These are phyloP conservation scores for Himalopsyche kuldschensis DNA, from an alignment of 2,888 invertebrate genomes.

Conservation along the genomic window DNA sequence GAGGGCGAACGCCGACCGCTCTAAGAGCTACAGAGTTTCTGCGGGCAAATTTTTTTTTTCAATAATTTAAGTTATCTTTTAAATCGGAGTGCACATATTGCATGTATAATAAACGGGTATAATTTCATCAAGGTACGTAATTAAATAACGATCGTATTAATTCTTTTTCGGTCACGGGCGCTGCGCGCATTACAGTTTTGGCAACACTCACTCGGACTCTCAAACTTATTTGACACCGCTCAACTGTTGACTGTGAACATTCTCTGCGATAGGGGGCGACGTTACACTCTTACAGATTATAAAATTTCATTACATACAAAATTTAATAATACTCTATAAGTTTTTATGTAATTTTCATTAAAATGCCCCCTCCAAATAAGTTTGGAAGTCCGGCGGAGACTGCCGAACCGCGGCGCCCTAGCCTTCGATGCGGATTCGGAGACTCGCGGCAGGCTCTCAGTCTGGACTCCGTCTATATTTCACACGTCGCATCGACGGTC, in stretches of 20 bases:
- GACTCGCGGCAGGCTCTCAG: constrained; percentile 36
- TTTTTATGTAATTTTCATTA: no score
- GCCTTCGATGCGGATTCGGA: constrained; percentile 22
- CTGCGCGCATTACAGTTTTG: constrained; percentile 8
- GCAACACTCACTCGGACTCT: not conserved
- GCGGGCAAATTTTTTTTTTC: constrained; percentile 24
- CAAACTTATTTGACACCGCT: no score
- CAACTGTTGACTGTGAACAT: no score
- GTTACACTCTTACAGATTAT: not conserved
- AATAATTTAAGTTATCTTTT: constrained; percentile 32
- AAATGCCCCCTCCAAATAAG: no score
- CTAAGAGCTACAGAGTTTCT: constrained; percentile 20
- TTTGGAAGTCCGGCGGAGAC: no score
- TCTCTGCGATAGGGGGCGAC: not conserved
- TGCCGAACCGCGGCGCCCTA: not conserved
- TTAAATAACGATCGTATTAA: constrained; percentile 21
- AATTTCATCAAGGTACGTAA: constrained; percentile 32
- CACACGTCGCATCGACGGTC: constrained; percentile 34
- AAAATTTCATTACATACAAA: not conserved
- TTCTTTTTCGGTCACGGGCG: constrained; percentile 28
- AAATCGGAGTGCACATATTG: constrained; percentile 30
- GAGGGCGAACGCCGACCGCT: constrained; percentile 17
- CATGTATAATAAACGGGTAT: constrained; percentile 39
- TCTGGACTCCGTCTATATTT: constrained; percentile 35
- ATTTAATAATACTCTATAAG: not conserved